Evolutionary conservation across 2,888 invertebrate genomes (phyloP), one percentile per base, ranked within the genome.

Genomic region (Pegoplata infirma): DNA sequence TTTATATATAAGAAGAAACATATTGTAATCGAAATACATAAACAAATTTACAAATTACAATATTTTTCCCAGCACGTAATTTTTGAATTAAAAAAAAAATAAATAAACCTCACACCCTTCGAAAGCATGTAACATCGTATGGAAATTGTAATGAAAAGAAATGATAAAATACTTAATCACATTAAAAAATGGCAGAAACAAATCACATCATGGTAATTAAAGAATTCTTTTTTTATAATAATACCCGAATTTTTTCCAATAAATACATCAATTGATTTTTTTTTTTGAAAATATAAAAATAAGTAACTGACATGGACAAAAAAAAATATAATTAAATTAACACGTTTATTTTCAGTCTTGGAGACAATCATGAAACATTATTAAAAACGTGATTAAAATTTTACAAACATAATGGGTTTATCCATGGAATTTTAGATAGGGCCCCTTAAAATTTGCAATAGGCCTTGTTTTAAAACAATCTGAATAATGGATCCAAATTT

Each of bases 61-160:
- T 16, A 47, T 5, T 61, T 72, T 79, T 79, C 79, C 71, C 79
- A 79, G 75, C 79, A 79, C 79, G 79, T 79, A 75, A n/a, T 21
- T 16, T 25, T 46, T 46, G 8, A 51, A 49, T 51, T 58, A n/a
- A 68, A 61, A 64, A 69, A n/a, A n/a, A n/a, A n/a, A n/a, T n/a
- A n/a, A n/a, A 56, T 69, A 46, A 51, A 58, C 53, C 69, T 78
- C 73, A 73, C 73, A 78, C 68, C 68, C 59, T 17, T 19, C 44
- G 28, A 51, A 25, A 47, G 66, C 36, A 40, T 17, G 14, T 32
- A 21, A n/a, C 55, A 19, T 14, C 25, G 1, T 10, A 59, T 59
- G 66, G 23, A 58, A 63, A 71, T 51, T 56, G 17, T 64, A 66
- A 66, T 46, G 12, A 21, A 28, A n/a, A 28, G 5, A 47, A 46